phyloP scores from a whole-genome alignment of 2,797 vertebrate genomes.

The Liasis olivaceus region DNA sequence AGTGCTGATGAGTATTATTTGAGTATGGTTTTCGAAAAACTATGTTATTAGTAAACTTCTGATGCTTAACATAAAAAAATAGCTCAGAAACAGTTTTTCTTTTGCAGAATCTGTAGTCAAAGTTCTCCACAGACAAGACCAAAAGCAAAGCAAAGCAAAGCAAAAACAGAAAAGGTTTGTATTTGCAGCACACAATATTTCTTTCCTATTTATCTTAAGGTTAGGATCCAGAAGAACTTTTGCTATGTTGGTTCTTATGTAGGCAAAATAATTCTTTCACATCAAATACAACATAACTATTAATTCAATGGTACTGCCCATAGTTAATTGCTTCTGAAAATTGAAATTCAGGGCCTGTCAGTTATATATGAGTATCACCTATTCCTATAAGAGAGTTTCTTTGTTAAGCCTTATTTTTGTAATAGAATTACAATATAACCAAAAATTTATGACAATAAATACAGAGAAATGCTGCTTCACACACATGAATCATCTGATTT shows the following conservation, averaged over 20 bases:
- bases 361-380: neutral
- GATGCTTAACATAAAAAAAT: neutral
- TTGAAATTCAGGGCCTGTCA: neutral
- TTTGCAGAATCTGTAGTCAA: neutral
- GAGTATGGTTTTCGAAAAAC: neutral
- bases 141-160: neutral
- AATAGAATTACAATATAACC: neutral
- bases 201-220: slow-evolving; percentile 3
- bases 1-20: neutral
- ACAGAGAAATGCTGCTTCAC: no score
- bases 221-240: neutral
- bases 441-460: neutral
- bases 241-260: neutral
- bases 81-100: neutral
- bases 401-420: neutral
- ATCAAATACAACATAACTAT: neutral
- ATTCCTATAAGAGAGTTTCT: neutral
- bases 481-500: no score
- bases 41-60: neutral
- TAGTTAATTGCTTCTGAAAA: neutral
- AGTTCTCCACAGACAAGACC: neutral
- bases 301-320: neutral
- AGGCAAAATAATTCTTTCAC: neutral
- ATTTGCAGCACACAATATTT: neutral
- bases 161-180: neutral